Percentiles rank a stretch among this genome's conserved stretches.
Evolutionary conservation across 1,140 invertebrate species (phyloP).

Genomic region (Drosophila serrata): DNA sequence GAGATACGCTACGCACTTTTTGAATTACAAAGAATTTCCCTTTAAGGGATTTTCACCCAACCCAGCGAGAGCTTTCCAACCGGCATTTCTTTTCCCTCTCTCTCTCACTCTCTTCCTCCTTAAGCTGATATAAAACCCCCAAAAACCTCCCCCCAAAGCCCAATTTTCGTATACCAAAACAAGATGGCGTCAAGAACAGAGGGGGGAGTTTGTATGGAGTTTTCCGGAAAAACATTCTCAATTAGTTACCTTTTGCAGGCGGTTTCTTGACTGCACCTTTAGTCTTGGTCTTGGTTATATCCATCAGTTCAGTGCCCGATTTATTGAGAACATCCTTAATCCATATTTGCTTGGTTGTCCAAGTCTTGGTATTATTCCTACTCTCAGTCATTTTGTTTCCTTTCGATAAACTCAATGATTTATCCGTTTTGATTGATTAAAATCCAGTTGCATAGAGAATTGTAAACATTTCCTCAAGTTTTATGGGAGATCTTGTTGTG

Average conservation of each 20-base stretch:
- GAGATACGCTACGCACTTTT: conserved; percentile 12
- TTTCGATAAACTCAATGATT: conserved; percentile 12
- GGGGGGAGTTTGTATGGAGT: conserved; percentile 23
- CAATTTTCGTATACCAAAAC: conserved; percentile 74
- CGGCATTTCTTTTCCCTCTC: conserved; percentile 42
- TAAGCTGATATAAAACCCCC: conserved; percentile 23
- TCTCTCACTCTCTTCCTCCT: conserved; percentile 8
- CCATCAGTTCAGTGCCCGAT: conserved; percentile 78
- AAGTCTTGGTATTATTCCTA: conserved; percentile 61
- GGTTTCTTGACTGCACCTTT: conserved; percentile 52
- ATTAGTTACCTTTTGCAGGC: conserved; percentile 66
- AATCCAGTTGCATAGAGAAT: not conserved
- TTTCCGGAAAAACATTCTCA: conserved; percentile 24
- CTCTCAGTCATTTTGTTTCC: conserved; percentile 67
- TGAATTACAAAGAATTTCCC: conserved; percentile 52
- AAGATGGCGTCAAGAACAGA: conserved; percentile 65
- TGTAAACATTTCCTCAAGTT: conserved; percentile 6
- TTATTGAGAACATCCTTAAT: conserved; percentile 80
- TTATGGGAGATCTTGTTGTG: conserved; percentile 46
- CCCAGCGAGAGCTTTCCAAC: conserved; percentile 53
- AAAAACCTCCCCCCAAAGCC: conserved; percentile 16
- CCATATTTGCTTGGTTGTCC: conserved; percentile 77
- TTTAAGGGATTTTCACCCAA: conserved; percentile 24
- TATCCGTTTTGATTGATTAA: conserved; percentile 22
- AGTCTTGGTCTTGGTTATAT: conserved; percentile 58